These are phyloP conservation scores for Philopotamus ludificatus DNA, from an alignment of 1,140 invertebrate genomes.

Conservation along the genomic window DNA sequence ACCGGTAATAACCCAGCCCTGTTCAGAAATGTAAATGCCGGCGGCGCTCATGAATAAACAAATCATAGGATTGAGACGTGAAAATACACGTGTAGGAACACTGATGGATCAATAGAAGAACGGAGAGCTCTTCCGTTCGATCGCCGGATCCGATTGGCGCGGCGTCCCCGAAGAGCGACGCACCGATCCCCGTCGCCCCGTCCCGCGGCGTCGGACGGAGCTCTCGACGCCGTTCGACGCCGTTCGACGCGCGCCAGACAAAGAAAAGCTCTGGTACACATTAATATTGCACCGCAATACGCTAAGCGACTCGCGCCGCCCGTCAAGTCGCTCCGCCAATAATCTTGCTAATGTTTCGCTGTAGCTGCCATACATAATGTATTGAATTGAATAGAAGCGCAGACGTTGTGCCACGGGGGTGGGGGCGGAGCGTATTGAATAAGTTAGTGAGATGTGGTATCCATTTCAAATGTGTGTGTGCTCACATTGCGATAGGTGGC, in stretches of 20 bases:
- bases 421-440: constrained; percentile 39
- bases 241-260: constrained; percentile 19
- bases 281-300: constrained; percentile 18
- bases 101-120: too few species aligned
- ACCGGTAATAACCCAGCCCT: too few species aligned
- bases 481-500: constrained; percentile 31
- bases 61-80: too few species aligned
- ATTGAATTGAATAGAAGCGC: constrained; percentile 38
- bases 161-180: too few species aligned
- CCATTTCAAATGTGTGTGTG: constrained; percentile 35
- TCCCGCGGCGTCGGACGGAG: too few species aligned
- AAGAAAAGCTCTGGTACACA: constrained; percentile 21
- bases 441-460: constrained; percentile 40
- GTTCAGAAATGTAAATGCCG: too few species aligned
- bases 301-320: background rate
- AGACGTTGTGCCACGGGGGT: constrained; percentile 27
- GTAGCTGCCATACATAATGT: constrained; percentile 40
- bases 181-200: too few species aligned
- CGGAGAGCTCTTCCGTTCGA: too few species aligned
- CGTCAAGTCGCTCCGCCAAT: constrained; percentile 30
- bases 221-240: too few species aligned
- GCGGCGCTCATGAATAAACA: background rate
- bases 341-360: constrained; percentile 39
- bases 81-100: too few species aligned
- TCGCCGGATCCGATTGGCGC: too few species aligned